These are phyloP conservation scores for Henricia sp. DNA, from an alignment of 53 echinoderm and acorn worm genomes.

Conservation along the genomic window DNA sequence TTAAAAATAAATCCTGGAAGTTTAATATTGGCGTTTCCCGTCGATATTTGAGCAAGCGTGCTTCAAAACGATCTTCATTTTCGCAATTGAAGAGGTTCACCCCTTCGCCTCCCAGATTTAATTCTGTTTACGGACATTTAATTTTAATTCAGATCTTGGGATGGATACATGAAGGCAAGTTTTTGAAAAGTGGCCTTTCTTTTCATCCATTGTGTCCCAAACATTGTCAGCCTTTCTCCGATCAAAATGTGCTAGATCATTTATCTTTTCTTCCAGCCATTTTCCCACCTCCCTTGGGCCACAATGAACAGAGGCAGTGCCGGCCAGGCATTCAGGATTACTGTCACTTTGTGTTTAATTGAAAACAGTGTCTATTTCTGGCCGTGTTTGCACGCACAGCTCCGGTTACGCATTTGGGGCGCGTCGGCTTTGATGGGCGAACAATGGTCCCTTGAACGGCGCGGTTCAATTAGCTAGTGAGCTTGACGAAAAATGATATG, in stretches of 20 bases:
- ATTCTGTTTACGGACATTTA: slow-evolving; percentile 47
- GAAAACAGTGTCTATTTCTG: slow-evolving; percentile 61
- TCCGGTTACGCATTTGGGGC: slow-evolving; percentile 45
- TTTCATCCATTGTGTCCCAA: slow-evolving; percentile 5
- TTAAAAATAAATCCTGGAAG: not conserved
- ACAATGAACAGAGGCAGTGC: not conserved
- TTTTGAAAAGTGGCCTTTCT: slow-evolving; percentile 4
- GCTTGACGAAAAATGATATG: slow-evolving; percentile 40
- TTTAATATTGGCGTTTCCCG: not conserved
- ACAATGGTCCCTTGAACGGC: slow-evolving; percentile 14
- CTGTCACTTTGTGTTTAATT: slow-evolving; percentile 53
- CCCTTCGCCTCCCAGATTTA: not conserved
- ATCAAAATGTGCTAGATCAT: not conserved
- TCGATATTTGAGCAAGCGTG: not conserved
- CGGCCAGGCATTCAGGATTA: slow-evolving; percentile 10
- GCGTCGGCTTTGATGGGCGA: slow-evolving; percentile 13
- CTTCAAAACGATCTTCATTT: not conserved
- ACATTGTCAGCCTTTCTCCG: not conserved
- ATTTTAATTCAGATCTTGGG: not conserved
- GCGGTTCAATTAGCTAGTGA: slow-evolving; percentile 41
- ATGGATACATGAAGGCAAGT: slow-evolving; percentile 1
- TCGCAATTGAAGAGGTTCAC: not conserved
- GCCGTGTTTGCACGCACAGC: slow-evolving; percentile 25
- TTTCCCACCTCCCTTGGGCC: not conserved
- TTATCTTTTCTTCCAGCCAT: not conserved